Percentiles rank a stretch among this genome's conserved stretches.
phyloP scores from a whole-genome alignment of 35 echinoderm and acorn worm genomes.

The Patiria miniata region DNA sequence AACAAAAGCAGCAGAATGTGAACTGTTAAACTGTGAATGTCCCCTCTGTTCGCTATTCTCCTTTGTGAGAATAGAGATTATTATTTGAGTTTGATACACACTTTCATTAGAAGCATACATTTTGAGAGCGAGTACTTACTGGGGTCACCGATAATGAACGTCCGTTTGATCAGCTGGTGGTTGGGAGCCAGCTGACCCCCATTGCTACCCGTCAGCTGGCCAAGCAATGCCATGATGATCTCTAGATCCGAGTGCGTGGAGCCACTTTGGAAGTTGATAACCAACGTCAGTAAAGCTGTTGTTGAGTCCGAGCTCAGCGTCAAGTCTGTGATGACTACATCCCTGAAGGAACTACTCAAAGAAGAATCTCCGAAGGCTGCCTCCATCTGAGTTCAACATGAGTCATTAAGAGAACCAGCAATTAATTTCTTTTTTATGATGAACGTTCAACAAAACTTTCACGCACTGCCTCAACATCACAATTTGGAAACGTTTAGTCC shows the following conservation, averaged over 20 bases:
- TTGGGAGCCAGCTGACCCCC: constrained; percentile 25
- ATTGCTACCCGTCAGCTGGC: not conserved
- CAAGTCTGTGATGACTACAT: not conserved
- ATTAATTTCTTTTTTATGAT: too few species aligned
- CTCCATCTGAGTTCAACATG: not conserved
- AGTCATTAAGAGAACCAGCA: too few species aligned
- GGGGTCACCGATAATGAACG: not conserved
- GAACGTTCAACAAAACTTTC: too few species aligned
- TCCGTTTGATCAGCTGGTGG: constrained; percentile 25
- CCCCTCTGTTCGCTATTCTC: too few species aligned
- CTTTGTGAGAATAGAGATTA: not conserved
- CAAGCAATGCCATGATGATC: not conserved
- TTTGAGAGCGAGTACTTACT: constrained; percentile 12
- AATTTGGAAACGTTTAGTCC: too few species aligned
- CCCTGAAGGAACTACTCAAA: not conserved
- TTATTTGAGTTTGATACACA: too few species aligned
- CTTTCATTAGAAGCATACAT: too few species aligned
- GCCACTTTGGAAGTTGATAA: not conserved
- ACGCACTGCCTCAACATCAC: too few species aligned
- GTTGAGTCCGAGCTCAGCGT: not conserved
- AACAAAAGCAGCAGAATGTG: not conserved
- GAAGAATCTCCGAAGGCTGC: not conserved
- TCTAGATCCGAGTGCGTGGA: not conserved
- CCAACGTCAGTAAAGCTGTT: not conserved
- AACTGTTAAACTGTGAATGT: not conserved